phyloP scores from a whole-genome alignment of 2,888 invertebrate genomes.

The Miltochrista miniata region DNA sequence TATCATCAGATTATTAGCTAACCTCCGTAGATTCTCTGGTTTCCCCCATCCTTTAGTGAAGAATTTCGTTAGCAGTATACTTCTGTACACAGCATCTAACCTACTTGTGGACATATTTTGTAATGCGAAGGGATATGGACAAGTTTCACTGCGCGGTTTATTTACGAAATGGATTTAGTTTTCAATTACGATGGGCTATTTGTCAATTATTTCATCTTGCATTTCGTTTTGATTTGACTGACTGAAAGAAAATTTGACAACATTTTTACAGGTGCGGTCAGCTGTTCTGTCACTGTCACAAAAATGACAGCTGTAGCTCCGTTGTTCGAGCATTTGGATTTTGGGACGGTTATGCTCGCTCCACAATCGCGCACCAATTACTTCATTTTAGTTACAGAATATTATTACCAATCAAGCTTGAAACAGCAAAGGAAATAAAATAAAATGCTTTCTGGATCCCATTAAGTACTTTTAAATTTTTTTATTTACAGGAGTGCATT shows the following conservation, averaged over 20 bases:
- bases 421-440: no score
- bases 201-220: conserved; percentile 54
- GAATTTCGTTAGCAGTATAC: conserved; percentile 93
- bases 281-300: conserved; percentile 33
- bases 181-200: conserved; percentile 30
- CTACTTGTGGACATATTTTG: conserved; percentile 84
- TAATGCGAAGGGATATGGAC: conserved; percentile 33
- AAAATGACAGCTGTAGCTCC: not conserved
- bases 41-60: conserved; percentile 99
- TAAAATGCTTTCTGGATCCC: no score
- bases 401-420: no score
- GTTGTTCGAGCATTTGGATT: no score
- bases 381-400: no score
- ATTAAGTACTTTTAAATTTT: no score
- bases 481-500: no score
- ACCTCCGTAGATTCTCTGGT: conserved; percentile 95
- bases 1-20: conserved; percentile 27
- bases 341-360: no score
- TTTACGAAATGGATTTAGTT: conserved; percentile 32
- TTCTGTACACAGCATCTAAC: conserved; percentile 92
- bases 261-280: conserved; percentile 39
- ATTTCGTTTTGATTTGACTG: conserved; percentile 6
- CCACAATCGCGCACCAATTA: no score
- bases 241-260: conserved; percentile 37
- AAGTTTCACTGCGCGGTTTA: conserved; percentile 28